These are phyloP conservation scores for Xyrichtys novacula DNA, from an alignment of 2,797 vertebrate genomes.

Conservation along the genomic window DNA sequence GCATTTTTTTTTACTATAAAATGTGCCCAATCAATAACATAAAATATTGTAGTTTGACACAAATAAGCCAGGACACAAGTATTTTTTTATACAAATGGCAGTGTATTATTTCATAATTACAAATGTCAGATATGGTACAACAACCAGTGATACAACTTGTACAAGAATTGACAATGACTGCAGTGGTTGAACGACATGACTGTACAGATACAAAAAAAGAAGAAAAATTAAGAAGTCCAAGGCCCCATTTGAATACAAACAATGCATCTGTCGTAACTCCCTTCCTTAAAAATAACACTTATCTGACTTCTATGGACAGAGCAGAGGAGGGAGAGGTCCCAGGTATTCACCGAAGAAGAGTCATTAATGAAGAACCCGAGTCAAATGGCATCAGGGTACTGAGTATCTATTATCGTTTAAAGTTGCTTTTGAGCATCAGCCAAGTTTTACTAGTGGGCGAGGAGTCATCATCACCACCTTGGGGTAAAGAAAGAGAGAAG, in stretches of 20 bases:
- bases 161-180: constrained; percentile 88
- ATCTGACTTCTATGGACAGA: constrained; percentile 43
- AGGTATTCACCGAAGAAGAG: constrained; percentile 31
- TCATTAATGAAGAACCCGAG: constrained; percentile 37
- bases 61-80: constrained; percentile 69
- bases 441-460: constrained; percentile 9
- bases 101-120: constrained; percentile 92
- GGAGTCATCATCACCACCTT: constrained; percentile 27
- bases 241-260: constrained; percentile 69
- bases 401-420: constrained; percentile 38
- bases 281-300: constrained; percentile 40
- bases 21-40: too few species aligned
- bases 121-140: constrained; percentile 89
- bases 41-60: too few species aligned
- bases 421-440: constrained; percentile 21
- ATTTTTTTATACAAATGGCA: constrained; percentile 85
- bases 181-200: constrained; percentile 88
- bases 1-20: too few species aligned
- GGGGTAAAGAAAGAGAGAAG: constrained; percentile 54
- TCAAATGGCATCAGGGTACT: constrained; percentile 44
- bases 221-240: constrained; percentile 69
- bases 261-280: constrained; percentile 46
- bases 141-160: constrained; percentile 89
- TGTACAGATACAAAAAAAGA: constrained; percentile 83
- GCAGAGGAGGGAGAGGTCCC: constrained; percentile 23